These are phyloP conservation scores for Ennomos quercinarius DNA, from an alignment of 2,888 invertebrate species.

Conservation along the genomic window DNA sequence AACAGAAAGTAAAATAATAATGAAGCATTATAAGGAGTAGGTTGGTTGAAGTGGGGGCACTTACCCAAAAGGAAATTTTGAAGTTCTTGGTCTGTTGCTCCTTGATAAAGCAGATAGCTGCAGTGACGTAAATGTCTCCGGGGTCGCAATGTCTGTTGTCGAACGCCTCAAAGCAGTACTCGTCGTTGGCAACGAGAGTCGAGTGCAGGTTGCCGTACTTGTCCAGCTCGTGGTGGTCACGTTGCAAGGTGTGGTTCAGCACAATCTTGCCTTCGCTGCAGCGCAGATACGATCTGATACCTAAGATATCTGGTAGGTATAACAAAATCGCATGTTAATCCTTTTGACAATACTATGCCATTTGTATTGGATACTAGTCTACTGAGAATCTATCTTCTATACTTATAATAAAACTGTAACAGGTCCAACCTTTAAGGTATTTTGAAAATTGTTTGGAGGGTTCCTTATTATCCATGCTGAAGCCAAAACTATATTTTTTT, in stretches of 20 bases:
- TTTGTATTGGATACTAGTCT: too few species aligned
- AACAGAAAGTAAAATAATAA: too few species aligned
- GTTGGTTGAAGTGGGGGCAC: slow-evolving; percentile 34
- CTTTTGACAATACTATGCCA: too few species aligned
- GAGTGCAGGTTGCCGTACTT: slow-evolving; percentile 55
- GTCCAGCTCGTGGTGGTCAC: slow-evolving; percentile 61
- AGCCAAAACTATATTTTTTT: too few species aligned
- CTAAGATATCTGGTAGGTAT: slow-evolving; percentile 60
- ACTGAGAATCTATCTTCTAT: too few species aligned
- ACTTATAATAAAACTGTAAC: too few species aligned
- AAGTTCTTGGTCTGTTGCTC: slow-evolving; percentile 59
- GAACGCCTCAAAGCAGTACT: slow-evolving; percentile 76
- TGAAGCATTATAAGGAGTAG: too few species aligned
- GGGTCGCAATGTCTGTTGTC: slow-evolving; percentile 63
- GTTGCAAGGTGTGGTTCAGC: slow-evolving; percentile 54
- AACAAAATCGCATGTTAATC: too few species aligned
- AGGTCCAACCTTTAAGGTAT: too few species aligned
- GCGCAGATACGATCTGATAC: slow-evolving; percentile 56
- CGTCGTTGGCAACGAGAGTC: slow-evolving; percentile 47
- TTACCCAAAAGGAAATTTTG: slow-evolving; percentile 71
- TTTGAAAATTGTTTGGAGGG: too few species aligned
- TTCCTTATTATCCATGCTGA: too few species aligned
- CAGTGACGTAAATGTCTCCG: slow-evolving; percentile 54
- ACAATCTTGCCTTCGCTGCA: slow-evolving; percentile 62
- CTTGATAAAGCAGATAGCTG: slow-evolving; percentile 67